These are phyloP conservation scores for Apamea anceps DNA, from an alignment of 2,888 invertebrate genomes.

Conservation along the genomic window DNA sequence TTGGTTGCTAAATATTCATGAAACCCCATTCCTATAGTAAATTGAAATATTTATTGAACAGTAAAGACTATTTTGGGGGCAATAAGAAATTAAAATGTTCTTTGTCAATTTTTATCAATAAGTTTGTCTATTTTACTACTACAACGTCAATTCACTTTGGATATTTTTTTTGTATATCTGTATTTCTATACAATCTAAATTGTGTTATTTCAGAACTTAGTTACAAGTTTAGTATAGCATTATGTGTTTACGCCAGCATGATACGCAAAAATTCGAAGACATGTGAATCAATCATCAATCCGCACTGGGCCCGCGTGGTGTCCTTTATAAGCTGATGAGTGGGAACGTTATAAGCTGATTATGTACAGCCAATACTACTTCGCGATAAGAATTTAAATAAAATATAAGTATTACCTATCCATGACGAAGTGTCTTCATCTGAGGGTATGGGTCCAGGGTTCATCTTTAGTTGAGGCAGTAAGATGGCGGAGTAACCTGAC, in stretches of 20 bases:
- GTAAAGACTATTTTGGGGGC: not conserved
- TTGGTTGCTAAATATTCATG: slow-evolving; percentile 14
- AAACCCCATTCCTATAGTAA: slow-evolving; percentile 2
- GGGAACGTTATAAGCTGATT: too few species aligned
- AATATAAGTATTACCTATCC: slow-evolving; percentile 86
- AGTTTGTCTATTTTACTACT: not conserved
- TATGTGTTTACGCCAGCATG: not conserved
- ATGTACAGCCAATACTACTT: not conserved
- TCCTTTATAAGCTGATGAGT: too few species aligned
- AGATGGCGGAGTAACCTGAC: slow-evolving; percentile 91
- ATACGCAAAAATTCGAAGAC: too few species aligned
- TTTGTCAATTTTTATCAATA: not conserved
- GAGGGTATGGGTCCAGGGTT: slow-evolving; percentile 83
- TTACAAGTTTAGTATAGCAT: not conserved
- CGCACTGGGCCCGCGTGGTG: too few species aligned
- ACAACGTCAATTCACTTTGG: too few species aligned
- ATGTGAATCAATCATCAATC: too few species aligned
- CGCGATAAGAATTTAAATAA: not conserved
- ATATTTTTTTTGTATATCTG: not conserved
- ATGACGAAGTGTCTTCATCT: slow-evolving; percentile 88
- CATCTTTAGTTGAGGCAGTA: slow-evolving; percentile 90
- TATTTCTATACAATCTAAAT: not conserved
- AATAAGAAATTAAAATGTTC: not conserved
- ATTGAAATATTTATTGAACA: not conserved
- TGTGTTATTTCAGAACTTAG: too few species aligned